Evolutionary conservation across 2,113 vertebrate genomes (phyloP).

Genomic region (Sorex araneus): DNA sequence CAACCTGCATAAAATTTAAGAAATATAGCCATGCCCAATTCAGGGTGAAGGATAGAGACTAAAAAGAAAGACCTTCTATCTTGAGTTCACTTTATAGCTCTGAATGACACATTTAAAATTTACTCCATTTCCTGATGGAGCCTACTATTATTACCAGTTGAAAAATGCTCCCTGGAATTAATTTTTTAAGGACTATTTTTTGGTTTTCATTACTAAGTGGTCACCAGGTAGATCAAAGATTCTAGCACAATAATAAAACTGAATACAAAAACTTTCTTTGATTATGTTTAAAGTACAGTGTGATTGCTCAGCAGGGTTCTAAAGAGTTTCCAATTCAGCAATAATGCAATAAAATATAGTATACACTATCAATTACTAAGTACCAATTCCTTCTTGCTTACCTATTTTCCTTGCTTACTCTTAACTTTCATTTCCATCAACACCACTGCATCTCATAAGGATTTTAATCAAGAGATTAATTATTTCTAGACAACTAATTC

Average conservation of each 20-base stretch:
- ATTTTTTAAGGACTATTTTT: not conserved
- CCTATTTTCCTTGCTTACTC: not conserved
- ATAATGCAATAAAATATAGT: not conserved
- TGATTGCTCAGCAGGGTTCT: not conserved
- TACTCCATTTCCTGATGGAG: not conserved
- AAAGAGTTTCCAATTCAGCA: not conserved
- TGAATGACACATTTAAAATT: not conserved
- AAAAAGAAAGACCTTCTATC: not conserved
- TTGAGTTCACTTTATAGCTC: not conserved
- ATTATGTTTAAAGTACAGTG: not conserved
- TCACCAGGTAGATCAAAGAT: slow-evolving; percentile 17
- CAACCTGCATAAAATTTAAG: not conserved
- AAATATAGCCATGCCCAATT: not conserved
- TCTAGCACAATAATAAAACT: not conserved
- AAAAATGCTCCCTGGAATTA: not conserved
- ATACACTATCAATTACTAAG: not conserved
- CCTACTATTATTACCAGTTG: not conserved
- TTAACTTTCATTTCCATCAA: not conserved
- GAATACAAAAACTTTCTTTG: not conserved
- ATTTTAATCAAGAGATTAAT: slow-evolving; percentile 28
- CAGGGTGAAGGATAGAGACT: not conserved
- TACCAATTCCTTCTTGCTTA: not conserved
- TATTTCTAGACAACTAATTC: slow-evolving; percentile 52
- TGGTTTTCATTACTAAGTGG: not conserved
- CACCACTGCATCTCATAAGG: not conserved